Conservation (phyloP, 1,140 invertebrate species). For the Conus betulinus region DNA sequence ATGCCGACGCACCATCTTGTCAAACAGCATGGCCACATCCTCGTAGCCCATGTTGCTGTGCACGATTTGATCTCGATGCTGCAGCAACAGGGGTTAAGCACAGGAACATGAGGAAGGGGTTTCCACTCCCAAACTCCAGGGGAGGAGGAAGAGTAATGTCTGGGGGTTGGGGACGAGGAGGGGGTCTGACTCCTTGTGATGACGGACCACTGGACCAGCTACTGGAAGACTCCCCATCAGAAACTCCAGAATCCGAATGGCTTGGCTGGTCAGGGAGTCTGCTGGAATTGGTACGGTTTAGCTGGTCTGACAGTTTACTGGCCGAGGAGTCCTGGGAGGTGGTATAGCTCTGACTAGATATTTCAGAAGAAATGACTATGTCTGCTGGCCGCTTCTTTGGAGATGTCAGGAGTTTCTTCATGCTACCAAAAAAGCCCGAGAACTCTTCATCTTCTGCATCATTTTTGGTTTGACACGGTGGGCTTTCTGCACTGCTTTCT, state of each 20-base stretch:
- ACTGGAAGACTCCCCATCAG: slow-evolving; percentile 14
- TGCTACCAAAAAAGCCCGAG: slow-evolving; percentile 62
- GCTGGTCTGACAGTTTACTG: not conserved
- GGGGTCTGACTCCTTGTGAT: not conserved
- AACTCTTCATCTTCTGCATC: slow-evolving; percentile 36
- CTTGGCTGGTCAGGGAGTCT: not conserved
- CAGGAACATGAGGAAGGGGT: slow-evolving; percentile 97
- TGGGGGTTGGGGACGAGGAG: not conserved
- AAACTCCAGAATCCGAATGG: slow-evolving; percentile 19
- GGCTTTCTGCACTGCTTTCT: not conserved
- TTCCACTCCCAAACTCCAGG: slow-evolving; percentile 91
- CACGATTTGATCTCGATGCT: slow-evolving; percentile 94
- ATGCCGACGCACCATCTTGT: slow-evolving; percentile 97
- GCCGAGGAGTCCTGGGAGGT: slow-evolving; percentile 7
- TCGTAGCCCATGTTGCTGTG: slow-evolving; percentile 94
- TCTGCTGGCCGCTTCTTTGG: slow-evolving; percentile 51
- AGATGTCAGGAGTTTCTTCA: slow-evolving; percentile 61
- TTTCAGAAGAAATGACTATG: slow-evolving; percentile 33
- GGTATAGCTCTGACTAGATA: slow-evolving; percentile 16
- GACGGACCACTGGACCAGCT: slow-evolving; percentile 18
- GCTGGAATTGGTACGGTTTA: not conserved
- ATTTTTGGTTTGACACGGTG: slow-evolving; percentile 21
- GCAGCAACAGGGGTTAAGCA: slow-evolving; percentile 92
- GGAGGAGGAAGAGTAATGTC: slow-evolving; percentile 84
- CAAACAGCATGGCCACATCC: slow-evolving; percentile 98